Base-by-base conservation (phyloP, 2,113 vertebrate genomes). In the Seriola rivoliana region DNA sequence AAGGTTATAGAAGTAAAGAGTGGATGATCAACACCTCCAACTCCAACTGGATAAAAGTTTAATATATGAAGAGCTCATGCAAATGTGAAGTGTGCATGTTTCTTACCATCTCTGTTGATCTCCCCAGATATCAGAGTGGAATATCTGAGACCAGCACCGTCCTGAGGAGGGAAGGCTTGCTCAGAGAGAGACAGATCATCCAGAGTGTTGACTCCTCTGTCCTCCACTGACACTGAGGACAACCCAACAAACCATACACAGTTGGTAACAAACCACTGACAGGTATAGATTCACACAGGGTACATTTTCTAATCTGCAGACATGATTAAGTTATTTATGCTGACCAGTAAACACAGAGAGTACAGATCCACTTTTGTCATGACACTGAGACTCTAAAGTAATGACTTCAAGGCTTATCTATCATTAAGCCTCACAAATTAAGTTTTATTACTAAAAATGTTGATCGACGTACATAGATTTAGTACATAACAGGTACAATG, bases 81-180 rank as follows among this genome's bases (percentile, higher is more conserved):
- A 32, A 42, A 13, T 58, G 38, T 72, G 69, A 38, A 14, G n/a
- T 52, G 6, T 44, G 13, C 66, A 25, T 38, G 6, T 65, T 67
- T 80, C 87, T 90, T 48, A 95, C 95, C 90, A 2, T 95, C 90
- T 92, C 88, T 91, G 90, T 81, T 90, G 65, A 88, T 77, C 70
- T 94, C 93, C 19, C 80, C 91, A 85, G 92, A 87, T 55, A 93
- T 63, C 16, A 94, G 85, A 23, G 90, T 60, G 73, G 93, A 77
- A 72, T 93, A 93, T 88, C 84, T 91, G 71, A 90, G 68, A 14
- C 74, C 93, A 19, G 92, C 70, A n/a, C 74, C 88, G 0, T 88
- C 93, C 86, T 92, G 93, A 44, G 88, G 80, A 50, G 90, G 80
- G 71, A 87, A 93, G 23, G 13, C 85, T 54, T 93, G 87, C n/a